Base-by-base conservation (phyloP, 2,113 vertebrate species). In the Gasterosteus nipponicus region DNA sequence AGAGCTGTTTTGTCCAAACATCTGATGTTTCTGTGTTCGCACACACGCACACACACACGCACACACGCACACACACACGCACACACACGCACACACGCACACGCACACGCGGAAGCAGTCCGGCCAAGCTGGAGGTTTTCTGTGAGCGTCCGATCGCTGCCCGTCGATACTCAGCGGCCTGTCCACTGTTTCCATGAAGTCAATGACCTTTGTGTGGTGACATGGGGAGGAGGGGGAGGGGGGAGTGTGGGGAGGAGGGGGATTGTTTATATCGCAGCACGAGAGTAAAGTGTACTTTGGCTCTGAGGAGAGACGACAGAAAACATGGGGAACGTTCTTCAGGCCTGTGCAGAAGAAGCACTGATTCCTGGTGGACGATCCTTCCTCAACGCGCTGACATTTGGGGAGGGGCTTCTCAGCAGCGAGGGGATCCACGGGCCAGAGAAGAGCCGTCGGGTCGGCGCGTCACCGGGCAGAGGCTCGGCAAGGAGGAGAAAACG, bases 121-220 rank as follows among this genome's bases (percentile, higher is more conserved):
- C 91, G 77, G 61, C 71, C 67, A 73, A 78, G 81, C 86, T 87
- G 66, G 86, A 90, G 84, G 90, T 89, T 91, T 73, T 80, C 79
- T 78, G 67, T 69, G 80, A 87, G 63, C 82, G 89, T 84, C 89
- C 90, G 89, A 86, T 92, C 90, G 56, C 82, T 91, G 88, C 87
- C 88, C 88, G 87, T 93, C 89, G 81, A 91, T 93, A 82, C 75
- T 82, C 84, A 78, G 63, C 15, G 22, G 70, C 87, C 89, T 89
- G 84, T 92, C 79, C 87, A 87, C 79, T 90, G 84, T 91, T 92
- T 92, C 92, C 89, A 87, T 89, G 85, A 77, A 80, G 86, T 83
- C 67, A 47, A 1, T 91, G 89, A 91, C 89, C 89, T 86, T 86
- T 78, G 80, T 81, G 74, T 81, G 61, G 87, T 84, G 79, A 83